Base-by-base conservation (phyloP, 2,113 vertebrate species). In the Paracanthobrama guichenoti region DNA sequence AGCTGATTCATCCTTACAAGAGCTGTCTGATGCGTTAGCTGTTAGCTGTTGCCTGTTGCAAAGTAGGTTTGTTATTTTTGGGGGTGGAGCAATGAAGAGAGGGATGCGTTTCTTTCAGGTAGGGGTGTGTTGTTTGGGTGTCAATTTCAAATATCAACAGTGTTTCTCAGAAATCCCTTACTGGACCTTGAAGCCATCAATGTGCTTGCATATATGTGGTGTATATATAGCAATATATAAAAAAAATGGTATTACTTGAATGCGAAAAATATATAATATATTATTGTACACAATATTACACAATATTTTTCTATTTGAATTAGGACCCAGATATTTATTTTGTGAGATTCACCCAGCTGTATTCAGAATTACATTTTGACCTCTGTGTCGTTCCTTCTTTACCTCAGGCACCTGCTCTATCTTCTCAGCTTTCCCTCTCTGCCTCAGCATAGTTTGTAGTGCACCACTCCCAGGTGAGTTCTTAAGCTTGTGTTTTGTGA, bases 391-490 rank as follows among this genome's bases (percentile, higher is more conserved):
- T 81, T 72, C 81, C 57, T 78, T 86, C 73, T 48, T 78, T 74
- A 69, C 60, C 31, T 67, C 62, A 84, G 74, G 22, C 82, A 31
- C 69, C 73, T 76, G 74, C 59, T 59, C 75, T 88, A 14, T 86
- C 79, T 66, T 64, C 26, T 85, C 76, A 77, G 75, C 84, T 50
- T 87, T 82, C 28, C 79, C 74, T 82, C 28, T 82, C 53, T 82
- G 69, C 86, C 60, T 87, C 82, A 71, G 64, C 86, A n/a, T 88
- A 85, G 80, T 55, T 69, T 76, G 8, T 88, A 85, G 59, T 69
- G 76, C 66, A 26, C 26, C 78, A 74, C 50, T 44, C 6, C 72
- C 80, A 88, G 87, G 84, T 88, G 88, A 88, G 85, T 88, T 55
- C 18, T 22, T 55, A 55, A 22, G 28, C 7, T 64, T 64, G 53